Evolutionary conservation across 2,888 invertebrate species (phyloP), one percentile per base, ranked within the genome.

Genomic region (Sceliomorpha sp.): DNA sequence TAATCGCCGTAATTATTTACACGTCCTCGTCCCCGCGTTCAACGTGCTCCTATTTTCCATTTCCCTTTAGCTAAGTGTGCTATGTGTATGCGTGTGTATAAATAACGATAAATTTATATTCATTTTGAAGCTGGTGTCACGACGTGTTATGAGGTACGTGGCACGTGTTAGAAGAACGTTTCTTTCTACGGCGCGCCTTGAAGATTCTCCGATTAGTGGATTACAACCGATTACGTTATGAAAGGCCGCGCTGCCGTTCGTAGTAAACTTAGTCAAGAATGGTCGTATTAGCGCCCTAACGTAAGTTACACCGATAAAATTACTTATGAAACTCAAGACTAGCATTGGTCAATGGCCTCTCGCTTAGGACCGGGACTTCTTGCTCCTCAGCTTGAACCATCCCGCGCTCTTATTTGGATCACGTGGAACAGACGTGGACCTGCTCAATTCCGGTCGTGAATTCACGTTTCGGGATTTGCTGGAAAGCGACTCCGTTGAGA

Each of bases 341-440:
- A 87, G 87, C 86, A 86, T 87, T 87, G 79, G 82, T 85, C 80
- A 83, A 86, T 86, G 87, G 85, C 83, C 84, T 78, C 60, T 79
- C 70, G 66, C 70, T 86, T 77, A 87, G 79, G 86, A 82, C 72
- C 86, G 83, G 75, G 84, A 87, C 76, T 89, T 90, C 72, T 87
- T 89, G 81, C 83, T 88, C 79, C 90, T 93, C 78, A 92, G 85
- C 83, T 92, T 93, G 80, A 94, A 93, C 94, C 94, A 94, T 51
- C 93, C 93, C 27, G 94, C 93, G 67, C 92, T 92, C 85, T 93
- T 93, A 79, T 91, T 92, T 42, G 92, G 91, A 80, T 94, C 93
- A 78, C 93, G 92, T 40, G 94, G 93, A 91, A 94, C 93, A 4
- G 94, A 94, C 39, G 93, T 90, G 0, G 94, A 94, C 59, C 94